phyloP scores from a whole-genome alignment of 2,797 vertebrate genomes.

The Staurois parvus region DNA sequence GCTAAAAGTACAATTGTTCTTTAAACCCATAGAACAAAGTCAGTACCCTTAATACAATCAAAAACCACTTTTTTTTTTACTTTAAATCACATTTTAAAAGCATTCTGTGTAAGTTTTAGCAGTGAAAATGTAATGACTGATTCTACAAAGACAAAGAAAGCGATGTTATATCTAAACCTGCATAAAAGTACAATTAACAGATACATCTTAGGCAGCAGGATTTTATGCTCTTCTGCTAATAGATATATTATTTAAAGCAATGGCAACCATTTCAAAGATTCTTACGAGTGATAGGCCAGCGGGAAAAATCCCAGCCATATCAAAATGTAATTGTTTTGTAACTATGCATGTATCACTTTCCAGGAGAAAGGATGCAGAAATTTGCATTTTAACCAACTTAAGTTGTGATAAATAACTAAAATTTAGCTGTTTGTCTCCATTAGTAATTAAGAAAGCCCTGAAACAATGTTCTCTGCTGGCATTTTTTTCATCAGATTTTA shows the following conservation, averaged over 20 bases:
- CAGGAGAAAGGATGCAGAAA: conserved; percentile 44
- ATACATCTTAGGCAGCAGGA: conserved; percentile 56
- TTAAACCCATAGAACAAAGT: too few relatives aligned
- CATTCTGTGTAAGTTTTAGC: neutral
- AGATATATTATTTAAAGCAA: conserved; percentile 61
- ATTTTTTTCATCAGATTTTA: conserved; percentile 69
- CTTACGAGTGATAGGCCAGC: conserved; percentile 56
- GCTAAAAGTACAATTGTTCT: too few relatives aligned
- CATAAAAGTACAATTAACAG: conserved; percentile 47
- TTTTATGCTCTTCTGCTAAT: conserved; percentile 42
- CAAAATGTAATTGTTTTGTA: conserved; percentile 48
- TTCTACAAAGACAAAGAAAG: conserved; percentile 14
- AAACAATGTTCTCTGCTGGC: conserved; percentile 69
- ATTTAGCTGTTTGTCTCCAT: conserved; percentile 58
- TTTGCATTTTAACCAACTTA: conserved; percentile 66
- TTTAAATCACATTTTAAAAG: neutral
- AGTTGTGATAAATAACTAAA: conserved; percentile 67
- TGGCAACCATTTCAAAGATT: conserved; percentile 55
- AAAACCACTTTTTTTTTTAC: too few relatives aligned
- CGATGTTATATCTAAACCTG: conserved; percentile 18
- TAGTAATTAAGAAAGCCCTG: conserved; percentile 64
- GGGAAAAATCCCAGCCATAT: conserved; percentile 47
- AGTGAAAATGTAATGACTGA: conserved; percentile 32
- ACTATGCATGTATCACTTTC: conserved; percentile 54
- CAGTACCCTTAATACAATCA: too few relatives aligned